Conservation (phyloP, 2,888 invertebrate species). For the Heliothis peltigera region DNA sequence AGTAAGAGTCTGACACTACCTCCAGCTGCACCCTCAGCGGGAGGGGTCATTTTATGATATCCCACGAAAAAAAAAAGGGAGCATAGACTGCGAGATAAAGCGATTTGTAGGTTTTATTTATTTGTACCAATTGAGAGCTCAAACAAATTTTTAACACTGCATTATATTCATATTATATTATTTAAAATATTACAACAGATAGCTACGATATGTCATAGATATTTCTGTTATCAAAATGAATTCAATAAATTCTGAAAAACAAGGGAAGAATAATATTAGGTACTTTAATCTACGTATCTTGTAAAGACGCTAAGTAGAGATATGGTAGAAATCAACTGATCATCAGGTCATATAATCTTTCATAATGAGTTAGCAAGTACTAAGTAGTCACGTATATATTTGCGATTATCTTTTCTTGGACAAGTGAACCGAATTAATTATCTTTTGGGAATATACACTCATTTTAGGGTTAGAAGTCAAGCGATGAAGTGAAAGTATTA, state of each 20-base stretch:
- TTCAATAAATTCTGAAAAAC: too few relatives aligned
- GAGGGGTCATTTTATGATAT: too few relatives aligned
- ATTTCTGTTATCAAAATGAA: too few relatives aligned
- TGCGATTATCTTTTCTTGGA: not conserved
- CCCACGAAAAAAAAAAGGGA: too few relatives aligned
- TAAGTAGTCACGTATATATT: conserved; percentile 1
- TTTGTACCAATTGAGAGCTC: too few relatives aligned
- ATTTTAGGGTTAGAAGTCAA: not conserved
- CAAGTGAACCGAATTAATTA: not conserved
- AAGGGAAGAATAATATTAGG: not conserved
- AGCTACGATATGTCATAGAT: too few relatives aligned
- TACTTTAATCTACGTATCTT: not conserved
- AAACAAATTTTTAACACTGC: too few relatives aligned
- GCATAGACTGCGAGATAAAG: conserved; percentile 12
- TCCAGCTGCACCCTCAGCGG: too few relatives aligned
- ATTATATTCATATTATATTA: too few relatives aligned
- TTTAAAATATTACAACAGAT: too few relatives aligned
- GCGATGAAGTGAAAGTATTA: not conserved
- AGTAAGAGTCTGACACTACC: too few relatives aligned
- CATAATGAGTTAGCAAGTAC: not conserved
- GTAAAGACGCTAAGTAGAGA: not conserved
- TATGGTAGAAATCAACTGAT: not conserved
- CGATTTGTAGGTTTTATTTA: too few relatives aligned
- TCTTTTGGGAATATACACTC: not conserved
- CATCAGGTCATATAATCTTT: not conserved